A percentile compares a stretch with the other conserved stretches of the same genome.
phyloP scores from a whole-genome alignment of 2,113 vertebrate genomes.

The Rhabdomys dilectus region DNA sequence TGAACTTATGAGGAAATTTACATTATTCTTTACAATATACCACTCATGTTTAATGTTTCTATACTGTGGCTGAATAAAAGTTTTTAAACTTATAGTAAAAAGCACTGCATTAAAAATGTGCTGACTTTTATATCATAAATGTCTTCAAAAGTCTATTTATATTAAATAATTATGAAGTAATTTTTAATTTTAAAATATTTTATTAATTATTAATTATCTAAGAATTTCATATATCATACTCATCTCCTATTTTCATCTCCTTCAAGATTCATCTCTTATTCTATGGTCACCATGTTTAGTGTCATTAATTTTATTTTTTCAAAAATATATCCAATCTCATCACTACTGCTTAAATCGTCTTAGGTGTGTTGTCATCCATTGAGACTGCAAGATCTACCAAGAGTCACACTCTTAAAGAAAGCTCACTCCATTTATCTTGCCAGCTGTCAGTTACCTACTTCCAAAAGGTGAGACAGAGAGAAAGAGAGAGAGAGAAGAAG shows the following conservation, averaged over 20 bases:
- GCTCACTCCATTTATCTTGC: too few species aligned
- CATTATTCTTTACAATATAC: neutral
- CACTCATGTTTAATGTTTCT: neutral
- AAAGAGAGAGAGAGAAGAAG: too few species aligned
- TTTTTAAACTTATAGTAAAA: constrained; percentile 17
- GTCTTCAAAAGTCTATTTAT: neutral
- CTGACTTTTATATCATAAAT: constrained; percentile 49
- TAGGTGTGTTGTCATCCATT: neutral
- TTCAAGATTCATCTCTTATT: neutral
- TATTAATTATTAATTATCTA: neutral
- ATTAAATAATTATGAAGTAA: neutral
- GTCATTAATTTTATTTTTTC: neutral
- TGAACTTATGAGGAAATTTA: constrained; percentile 7
- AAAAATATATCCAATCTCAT: neutral
- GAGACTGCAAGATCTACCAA: too few species aligned
- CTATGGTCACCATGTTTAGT: too few species aligned
- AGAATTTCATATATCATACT: neutral
- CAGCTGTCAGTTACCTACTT: neutral
- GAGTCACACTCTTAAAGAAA: neutral
- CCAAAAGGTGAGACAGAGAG: too few species aligned
- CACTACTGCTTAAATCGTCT: neutral
- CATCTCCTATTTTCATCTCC: rapidly evolving
- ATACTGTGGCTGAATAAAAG: constrained; percentile 8
- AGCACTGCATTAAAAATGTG: neutral
- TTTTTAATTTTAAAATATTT: neutral